A percentile compares a stretch with the other conserved stretches of the same genome.
These are phyloP conservation scores for Calliscelio sp. DNA, from an alignment of 2,888 invertebrate species.

Conservation along the genomic window DNA sequence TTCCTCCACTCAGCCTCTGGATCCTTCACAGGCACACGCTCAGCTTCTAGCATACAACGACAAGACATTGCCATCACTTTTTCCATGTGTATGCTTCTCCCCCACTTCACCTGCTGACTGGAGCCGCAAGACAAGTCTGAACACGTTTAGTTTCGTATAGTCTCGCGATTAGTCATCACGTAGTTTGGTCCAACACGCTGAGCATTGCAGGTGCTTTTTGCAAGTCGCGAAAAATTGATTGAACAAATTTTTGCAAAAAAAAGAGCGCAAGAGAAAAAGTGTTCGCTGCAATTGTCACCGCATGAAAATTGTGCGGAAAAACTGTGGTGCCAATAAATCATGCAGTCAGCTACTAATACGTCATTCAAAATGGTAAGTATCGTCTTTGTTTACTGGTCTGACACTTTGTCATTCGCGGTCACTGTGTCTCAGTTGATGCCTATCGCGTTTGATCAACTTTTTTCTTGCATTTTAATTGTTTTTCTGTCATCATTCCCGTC, in stretches of 20 bases:
- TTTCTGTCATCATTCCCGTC: too few species aligned
- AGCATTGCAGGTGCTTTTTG: conserved; percentile 44
- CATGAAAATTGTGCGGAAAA: too few species aligned
- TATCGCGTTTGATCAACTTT: too few species aligned
- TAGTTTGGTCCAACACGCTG: conserved; percentile 56
- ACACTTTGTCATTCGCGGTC: conserved; percentile 17
- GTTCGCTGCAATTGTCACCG: too few species aligned
- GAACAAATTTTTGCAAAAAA: background rate
- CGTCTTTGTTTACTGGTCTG: conserved; percentile 43
- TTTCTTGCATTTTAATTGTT: too few species aligned
- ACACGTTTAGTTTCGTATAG: conserved; percentile 73
- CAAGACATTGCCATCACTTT: conserved; percentile 41
- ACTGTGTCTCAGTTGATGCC: too few species aligned
- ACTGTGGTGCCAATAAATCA: conserved; percentile 14
- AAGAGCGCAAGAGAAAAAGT: too few species aligned
- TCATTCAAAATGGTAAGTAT: conserved; percentile 65
- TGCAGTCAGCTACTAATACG: conserved; percentile 21
- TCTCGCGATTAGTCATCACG: conserved; percentile 71
- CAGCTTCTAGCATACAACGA: background rate
- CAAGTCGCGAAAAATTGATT: too few species aligned
- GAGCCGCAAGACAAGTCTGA: conserved; percentile 68
- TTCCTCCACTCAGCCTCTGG: background rate
- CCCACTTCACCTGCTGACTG: conserved; percentile 67
- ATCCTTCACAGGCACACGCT: conserved; percentile 22
- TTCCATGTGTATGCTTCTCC: conserved; percentile 50